phyloP scores from a whole-genome alignment of 2,113 vertebrate species.

The Seriola aureovittata region DNA sequence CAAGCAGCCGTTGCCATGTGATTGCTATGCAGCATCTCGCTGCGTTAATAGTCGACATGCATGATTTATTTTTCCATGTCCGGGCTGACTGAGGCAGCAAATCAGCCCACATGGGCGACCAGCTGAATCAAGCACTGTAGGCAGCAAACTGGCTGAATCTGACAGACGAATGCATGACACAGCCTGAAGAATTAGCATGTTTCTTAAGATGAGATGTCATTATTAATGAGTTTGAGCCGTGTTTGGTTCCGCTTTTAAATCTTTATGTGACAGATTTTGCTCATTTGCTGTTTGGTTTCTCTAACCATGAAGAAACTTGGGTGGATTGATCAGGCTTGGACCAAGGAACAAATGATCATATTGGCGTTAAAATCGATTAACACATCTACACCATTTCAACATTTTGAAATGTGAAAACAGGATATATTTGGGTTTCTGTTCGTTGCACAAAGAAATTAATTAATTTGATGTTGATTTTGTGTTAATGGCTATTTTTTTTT shows the following conservation, averaged over 20 bases:
- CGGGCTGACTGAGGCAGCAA: slow-evolving; percentile 1
- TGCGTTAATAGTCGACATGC: slow-evolving; percentile 3
- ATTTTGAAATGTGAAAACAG: too few species aligned
- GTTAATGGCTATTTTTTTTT: too few species aligned
- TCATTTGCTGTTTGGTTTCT: not conserved
- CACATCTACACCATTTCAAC: not conserved
- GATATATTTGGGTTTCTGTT: too few species aligned
- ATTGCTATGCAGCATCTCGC: not conserved
- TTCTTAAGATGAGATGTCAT: not conserved
- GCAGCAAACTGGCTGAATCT: slow-evolving; percentile 1
- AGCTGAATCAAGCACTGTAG: not conserved
- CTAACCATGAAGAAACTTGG: too few species aligned
- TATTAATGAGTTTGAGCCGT: not conserved
- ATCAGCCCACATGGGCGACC: not conserved
- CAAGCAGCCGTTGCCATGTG: not conserved
- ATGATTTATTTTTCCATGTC: slow-evolving; percentile 17
- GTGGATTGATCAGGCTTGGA: too few species aligned
- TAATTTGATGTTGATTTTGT: too few species aligned
- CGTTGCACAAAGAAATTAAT: too few species aligned
- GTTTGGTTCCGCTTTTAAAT: not conserved
- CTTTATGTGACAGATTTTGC: not conserved
- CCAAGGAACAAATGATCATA: too few species aligned
- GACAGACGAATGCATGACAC: slow-evolving; percentile 11
- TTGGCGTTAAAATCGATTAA: not conserved
- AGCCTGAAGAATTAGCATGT: not conserved